phyloP scores from a whole-genome alignment of 2,888 invertebrate genomes.

The Eilema griseolum region DNA sequence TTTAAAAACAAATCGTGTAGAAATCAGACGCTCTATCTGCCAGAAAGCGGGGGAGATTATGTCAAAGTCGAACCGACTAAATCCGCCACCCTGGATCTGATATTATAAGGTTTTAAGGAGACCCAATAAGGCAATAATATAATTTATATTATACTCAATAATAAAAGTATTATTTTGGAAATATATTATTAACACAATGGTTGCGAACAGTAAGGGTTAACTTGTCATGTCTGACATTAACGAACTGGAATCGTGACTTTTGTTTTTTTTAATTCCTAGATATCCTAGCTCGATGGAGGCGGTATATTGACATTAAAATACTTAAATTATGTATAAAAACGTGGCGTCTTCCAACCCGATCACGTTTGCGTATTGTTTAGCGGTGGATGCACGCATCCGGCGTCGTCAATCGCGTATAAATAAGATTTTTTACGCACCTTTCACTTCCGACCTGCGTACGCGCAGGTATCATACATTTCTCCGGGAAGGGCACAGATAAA shows the following conservation, averaged over 20 bases:
- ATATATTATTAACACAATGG: neutral
- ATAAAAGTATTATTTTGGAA: too few relatives aligned
- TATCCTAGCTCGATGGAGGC: neutral
- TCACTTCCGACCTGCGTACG: conserved; percentile 78
- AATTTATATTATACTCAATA: too few relatives aligned
- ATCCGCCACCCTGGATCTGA: too few relatives aligned
- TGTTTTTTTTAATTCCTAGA: conserved; percentile 6
- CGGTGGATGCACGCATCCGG: conserved; percentile 63
- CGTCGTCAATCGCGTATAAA: conserved; percentile 66
- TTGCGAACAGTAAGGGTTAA: neutral
- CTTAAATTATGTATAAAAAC: conserved; percentile 43
- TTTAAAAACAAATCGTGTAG: too few relatives aligned
- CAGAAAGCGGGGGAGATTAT: too few relatives aligned
- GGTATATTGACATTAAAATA: conserved; percentile 41
- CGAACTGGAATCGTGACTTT: conserved; percentile 8
- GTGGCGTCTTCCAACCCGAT: conserved; percentile 49
- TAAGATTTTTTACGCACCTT: conserved; percentile 78
- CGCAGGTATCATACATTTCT: conserved; percentile 69
- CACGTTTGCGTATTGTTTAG: conserved; percentile 67
- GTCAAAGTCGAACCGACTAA: too few relatives aligned
- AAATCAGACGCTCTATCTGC: too few relatives aligned
- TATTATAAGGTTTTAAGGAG: too few relatives aligned
- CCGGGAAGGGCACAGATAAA: conserved; percentile 64
- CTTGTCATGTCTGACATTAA: neutral
- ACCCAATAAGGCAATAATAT: too few relatives aligned